phyloP scores from a whole-genome alignment of 2,113 vertebrate genomes.

The Carollia perspicillata region DNA sequence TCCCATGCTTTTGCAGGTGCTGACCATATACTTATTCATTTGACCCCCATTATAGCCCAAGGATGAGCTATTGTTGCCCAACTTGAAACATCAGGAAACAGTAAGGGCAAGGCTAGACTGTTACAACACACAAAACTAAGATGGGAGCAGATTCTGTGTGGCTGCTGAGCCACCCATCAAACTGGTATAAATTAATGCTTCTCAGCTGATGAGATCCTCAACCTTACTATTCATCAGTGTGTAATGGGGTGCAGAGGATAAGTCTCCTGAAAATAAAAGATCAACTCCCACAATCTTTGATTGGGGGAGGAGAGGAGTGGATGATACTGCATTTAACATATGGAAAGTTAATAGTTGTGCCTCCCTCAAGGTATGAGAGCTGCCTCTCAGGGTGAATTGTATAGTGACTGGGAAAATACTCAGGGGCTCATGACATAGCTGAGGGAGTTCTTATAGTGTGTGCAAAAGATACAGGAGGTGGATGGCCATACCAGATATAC shows the following conservation, averaged over 20 bases:
- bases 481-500: no score
- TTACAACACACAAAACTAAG: background rate
- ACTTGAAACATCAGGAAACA: background rate
- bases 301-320: no score
- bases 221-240: background rate
- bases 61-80: background rate
- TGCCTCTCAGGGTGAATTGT: no score
- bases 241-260: background rate
- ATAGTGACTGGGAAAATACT: no score
- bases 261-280: no score
- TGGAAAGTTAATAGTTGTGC: no score
- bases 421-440: no score
- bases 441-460: no score
- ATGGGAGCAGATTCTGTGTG: background rate
- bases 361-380: no score
- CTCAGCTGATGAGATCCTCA: background rate
- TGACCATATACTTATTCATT: background rate
- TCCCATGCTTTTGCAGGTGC: background rate
- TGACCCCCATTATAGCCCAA: background rate
- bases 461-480: no score
- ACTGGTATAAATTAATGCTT: background rate
- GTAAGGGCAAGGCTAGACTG: background rate
- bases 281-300: no score
- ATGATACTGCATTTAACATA: no score
- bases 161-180: background rate